Percentiles rank a stretch among this genome's conserved stretches.
phyloP scores from a whole-genome alignment of 1,140 invertebrate genomes.

The Pemphigus obesinymphae region DNA sequence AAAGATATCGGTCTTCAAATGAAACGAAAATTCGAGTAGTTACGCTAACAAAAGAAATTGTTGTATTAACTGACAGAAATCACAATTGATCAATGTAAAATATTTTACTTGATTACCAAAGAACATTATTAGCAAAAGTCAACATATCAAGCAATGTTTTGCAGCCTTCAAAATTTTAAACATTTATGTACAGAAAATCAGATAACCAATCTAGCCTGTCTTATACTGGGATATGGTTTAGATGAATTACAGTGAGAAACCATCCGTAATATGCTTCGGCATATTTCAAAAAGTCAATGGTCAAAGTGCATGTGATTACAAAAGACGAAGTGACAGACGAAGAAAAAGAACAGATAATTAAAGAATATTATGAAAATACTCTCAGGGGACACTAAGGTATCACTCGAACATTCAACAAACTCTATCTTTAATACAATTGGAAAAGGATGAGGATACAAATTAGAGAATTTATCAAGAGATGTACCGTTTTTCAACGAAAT shows the following conservation, averaged over 20 bases:
- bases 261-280: background rate
- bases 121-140: no score
- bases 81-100: background rate
- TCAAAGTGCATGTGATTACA: background rate
- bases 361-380: conserved; percentile 26
- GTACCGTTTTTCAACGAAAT: background rate
- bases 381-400: conserved; percentile 25
- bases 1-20: no score
- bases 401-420: background rate
- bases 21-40: no score
- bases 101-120: no score
- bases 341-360: background rate
- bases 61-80: no score
- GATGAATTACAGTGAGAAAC: background rate
- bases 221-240: background rate
- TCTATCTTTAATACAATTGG: conserved; percentile 23
- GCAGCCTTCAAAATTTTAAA: background rate
- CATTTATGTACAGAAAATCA: background rate
- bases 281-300: background rate
- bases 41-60: no score
- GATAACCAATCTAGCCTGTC: background rate
- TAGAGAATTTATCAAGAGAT: conserved; percentile 35
- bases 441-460: conserved; percentile 23
- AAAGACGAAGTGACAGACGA: background rate
- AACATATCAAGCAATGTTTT: background rate